Base-by-base conservation (phyloP, 1,140 invertebrate genomes). In the Tetraneura akinire region DNA sequence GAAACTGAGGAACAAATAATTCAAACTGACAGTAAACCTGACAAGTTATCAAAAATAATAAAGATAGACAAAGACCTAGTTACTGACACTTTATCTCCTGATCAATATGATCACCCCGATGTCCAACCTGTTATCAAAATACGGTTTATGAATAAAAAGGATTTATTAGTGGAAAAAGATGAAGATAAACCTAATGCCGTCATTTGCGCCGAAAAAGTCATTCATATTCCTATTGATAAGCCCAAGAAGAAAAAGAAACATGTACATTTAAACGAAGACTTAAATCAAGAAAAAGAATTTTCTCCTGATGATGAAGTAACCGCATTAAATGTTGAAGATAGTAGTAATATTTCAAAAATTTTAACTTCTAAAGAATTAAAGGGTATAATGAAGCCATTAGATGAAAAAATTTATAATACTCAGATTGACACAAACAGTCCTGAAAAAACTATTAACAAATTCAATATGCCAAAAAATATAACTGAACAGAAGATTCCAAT, bases 241-340 rank as follows among this genome's bases (percentile, higher is more conserved):
- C 0, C 1, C 1, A 70, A 10, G 13, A 81, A 81, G 14, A 49
- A 70, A 26, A 82, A 81, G 16, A 80, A 78, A 45, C 80, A 81
- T 37, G 82, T 82, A 5, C 80, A 81, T 26, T 78, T 68, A 10
- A 81, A 80, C 21, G 80, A 81, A 60, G 70, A 80, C n/a, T 64
- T 80, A 37, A 68, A 78, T 4, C 49, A 80, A 57, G 45, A 80
- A n/a, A 45, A 64, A 29, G 81, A 49, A n/a, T 47, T 71, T 62
- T 51, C 80, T 4, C 71, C 82, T 3, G 81, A 68, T 23, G 62
- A 78, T 37, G 80, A 81, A 57, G 80, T 81, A 26, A 53, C 49
- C 29, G 76, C 81, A 13, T 71, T 81, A 37, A 82, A 83, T 71
- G 81, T 82, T n/a, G 71, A 45, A 0, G 53, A 45, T 0, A 6